Evolutionary conservation across 2,888 invertebrate species (phyloP), one percentile per base, ranked within the genome.

Genomic region (Anorthoa munda): DNA sequence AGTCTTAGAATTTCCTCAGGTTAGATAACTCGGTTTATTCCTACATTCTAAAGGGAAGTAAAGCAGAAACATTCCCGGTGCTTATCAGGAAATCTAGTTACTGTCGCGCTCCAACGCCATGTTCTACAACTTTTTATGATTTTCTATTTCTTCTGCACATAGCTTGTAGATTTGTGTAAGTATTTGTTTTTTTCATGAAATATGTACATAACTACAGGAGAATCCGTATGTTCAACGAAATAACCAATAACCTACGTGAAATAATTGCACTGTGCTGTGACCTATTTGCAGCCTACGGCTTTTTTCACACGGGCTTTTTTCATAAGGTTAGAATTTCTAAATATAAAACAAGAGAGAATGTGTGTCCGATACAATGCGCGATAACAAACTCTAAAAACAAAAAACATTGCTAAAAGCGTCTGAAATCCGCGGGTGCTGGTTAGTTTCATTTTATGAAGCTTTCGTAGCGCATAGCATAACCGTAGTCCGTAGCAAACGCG

Each of bases 1-100:
- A 66, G 48, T 66, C 59, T 58, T 61, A 23, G 59, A 71, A 71
- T 71, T 83, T 84, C 51, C 31, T 55, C 61, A 81, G 84, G 81
- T 83, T 71, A 71, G 71, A 75, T 81, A 83, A 83, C 71, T 83
- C 65, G 70, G 66, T 82, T 81, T 80, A 81, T 79, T 68, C 45
- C 48, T 75, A 80, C 70, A 70, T 75, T 70, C 59, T 65, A 51
- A 64, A 60, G 55, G 76, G 75, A 70, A 83, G 84, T 75, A 65
- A 64, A 67, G 66, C 60, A 75, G 70, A 80, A 83, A 82, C 84
- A 84, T 70, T 77, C 72, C 61, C 72, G 64, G 76, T 72, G 58
- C 77, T 84, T 84, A 84, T 81, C 72, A 59, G 78, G 72, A 84
- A 84, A 81, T 81, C 81, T 56, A 81, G 81, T 81, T 81, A 83